These are phyloP conservation scores for Trichonephila clavata DNA, from an alignment of 1,140 invertebrate genomes.

Conservation along the genomic window DNA sequence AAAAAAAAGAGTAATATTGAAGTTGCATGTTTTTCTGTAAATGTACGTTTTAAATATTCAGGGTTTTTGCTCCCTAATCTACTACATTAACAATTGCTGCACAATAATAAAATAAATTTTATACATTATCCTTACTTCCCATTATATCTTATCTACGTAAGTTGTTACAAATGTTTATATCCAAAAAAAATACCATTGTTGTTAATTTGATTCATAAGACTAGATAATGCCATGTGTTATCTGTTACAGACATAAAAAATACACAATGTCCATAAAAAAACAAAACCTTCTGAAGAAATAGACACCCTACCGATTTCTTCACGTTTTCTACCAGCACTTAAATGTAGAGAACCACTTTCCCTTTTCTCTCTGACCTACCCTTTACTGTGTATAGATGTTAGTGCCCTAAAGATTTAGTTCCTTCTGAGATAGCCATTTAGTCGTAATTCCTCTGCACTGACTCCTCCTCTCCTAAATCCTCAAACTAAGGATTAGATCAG, in stretches of 20 bases:
- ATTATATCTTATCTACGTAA: too few relatives aligned
- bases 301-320: conserved; percentile 16
- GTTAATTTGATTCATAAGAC: too few relatives aligned
- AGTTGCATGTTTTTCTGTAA: too few relatives aligned
- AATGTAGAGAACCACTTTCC: conserved; percentile 48
- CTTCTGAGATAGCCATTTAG: conserved; percentile 60
- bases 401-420: conserved; percentile 63
- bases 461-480: conserved; percentile 46
- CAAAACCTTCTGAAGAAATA: neutral
- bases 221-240: neutral
- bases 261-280: neutral
- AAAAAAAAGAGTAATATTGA: too few relatives aligned
- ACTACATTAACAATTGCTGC: too few relatives aligned
- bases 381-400: conserved; percentile 64
- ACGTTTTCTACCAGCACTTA: conserved; percentile 28
- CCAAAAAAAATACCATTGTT: too few relatives aligned
- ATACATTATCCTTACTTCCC: too few relatives aligned
- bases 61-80: too few relatives aligned
- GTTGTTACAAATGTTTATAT: too few relatives aligned
- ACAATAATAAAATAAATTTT: too few relatives aligned
- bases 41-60: too few relatives aligned
- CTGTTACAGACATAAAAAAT: neutral
- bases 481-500: conserved; percentile 47
- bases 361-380: neutral
- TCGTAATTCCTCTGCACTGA: conserved; percentile 54